Percentiles rank a stretch among this genome's conserved stretches.
Conservation (phyloP, 2,113 vertebrate genomes). For the Zosterops lateralis region DNA sequence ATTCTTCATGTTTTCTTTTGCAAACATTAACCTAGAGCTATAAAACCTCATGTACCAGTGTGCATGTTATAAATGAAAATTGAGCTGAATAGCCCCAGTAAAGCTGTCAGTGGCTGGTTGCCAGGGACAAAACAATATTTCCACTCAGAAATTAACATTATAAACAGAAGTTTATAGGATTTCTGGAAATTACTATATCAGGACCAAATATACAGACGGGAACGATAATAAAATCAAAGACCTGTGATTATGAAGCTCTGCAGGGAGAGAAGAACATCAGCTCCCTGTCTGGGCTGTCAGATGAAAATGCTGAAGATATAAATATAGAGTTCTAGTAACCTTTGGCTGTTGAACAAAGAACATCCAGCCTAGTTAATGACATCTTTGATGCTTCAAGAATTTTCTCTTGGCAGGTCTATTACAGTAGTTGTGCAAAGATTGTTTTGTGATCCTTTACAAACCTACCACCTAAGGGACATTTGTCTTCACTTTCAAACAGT, state of each 20-base stretch:
- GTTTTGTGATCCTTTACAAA: not conserved
- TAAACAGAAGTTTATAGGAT: not conserved
- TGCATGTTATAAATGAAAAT: not conserved
- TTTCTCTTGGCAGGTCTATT: slow-evolving; percentile 13
- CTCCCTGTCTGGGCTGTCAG: not conserved
- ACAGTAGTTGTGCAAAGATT: not conserved
- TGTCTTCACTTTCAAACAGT: not conserved
- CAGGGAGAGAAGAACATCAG: not conserved
- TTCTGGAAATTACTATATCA: not conserved
- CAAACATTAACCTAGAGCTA: not conserved
- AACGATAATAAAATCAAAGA: not conserved
- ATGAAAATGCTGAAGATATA: not conserved
- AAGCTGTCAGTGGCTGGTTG: not conserved
- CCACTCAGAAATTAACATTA: not conserved
- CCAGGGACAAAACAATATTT: not conserved
- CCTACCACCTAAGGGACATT: not conserved
- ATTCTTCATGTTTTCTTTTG: not conserved
- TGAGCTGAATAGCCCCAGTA: not conserved
- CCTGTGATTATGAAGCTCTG: not conserved
- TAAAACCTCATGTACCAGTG: not conserved
- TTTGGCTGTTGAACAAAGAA: not conserved
- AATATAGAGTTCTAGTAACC: not conserved
- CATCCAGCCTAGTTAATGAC: not conserved
- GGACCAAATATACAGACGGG: not conserved
- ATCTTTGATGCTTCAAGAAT: slow-evolving; percentile 13